Evolutionary conservation across 2,113 vertebrate genomes (phyloP).

Genomic region (Paraplagusia blochii): DNA sequence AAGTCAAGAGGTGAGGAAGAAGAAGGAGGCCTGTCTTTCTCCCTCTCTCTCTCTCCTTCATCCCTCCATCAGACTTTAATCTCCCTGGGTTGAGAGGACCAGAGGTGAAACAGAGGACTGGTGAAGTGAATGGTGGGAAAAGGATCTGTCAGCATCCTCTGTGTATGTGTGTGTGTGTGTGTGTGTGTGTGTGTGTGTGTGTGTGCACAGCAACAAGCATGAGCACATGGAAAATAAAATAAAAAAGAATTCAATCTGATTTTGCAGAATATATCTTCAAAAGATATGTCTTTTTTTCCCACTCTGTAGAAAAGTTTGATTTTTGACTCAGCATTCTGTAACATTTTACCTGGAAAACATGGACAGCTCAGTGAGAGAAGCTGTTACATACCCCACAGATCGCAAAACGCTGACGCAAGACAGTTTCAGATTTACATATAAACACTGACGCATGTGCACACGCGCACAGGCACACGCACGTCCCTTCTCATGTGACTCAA

Average conservation of each 20-base stretch:
- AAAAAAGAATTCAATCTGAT: no score
- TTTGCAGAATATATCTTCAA: no score
- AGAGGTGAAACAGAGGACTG: conserved; percentile 52
- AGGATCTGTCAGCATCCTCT: conserved; percentile 45
- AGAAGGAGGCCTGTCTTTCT: not conserved
- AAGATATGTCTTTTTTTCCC: no score
- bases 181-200: no score
- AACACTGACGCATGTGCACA: conserved; percentile 4
- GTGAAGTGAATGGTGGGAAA: conserved; percentile 42
- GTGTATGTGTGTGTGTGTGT: no score
- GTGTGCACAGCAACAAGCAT: not conserved
- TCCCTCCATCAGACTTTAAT: conserved; percentile 46
- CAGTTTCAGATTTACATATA: conserved; percentile 4
- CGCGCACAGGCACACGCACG: not conserved
- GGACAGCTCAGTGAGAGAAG: no score
- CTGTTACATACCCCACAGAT: not conserved
- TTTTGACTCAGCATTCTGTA: no score
- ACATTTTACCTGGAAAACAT: no score
- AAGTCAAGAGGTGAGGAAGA: conserved; percentile 6
- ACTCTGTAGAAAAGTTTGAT: no score
- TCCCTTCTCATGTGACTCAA: conserved; percentile 59
- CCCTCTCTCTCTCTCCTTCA: not conserved
- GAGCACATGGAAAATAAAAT: no score
- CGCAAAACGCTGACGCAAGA: not conserved
- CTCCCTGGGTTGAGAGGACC: conserved; percentile 32